Percentiles rank a stretch among this genome's conserved stretches.
phyloP scores from a whole-genome alignment of 2,888 invertebrate species.

The Harpagoxenus sublaevis region DNA sequence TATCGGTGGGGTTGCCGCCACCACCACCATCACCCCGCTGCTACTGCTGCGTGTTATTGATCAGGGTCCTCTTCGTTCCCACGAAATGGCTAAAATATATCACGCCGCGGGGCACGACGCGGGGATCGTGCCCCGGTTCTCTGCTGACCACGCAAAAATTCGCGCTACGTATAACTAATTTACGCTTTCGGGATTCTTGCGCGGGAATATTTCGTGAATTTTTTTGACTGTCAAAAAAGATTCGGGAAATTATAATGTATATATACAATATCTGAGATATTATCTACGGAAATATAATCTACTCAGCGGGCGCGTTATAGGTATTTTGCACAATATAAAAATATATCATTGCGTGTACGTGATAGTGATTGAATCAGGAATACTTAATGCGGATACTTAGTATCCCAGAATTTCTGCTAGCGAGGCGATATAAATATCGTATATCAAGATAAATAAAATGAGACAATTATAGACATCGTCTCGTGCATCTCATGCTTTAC shows the following conservation, averaged over 20 bases:
- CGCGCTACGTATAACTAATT: background rate
- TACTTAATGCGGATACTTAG: background rate
- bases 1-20: conserved; percentile 69
- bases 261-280: background rate
- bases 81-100: conserved; percentile 68
- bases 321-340: background rate
- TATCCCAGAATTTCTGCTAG: background rate
- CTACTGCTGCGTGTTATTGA: conserved; percentile 74
- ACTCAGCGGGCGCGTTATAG: background rate
- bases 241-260: background rate
- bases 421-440: background rate
- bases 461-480: background rate
- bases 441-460: background rate
- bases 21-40: conserved; percentile 40
- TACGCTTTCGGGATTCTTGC: background rate
- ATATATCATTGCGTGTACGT: background rate
- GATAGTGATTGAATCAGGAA: conserved; percentile 11
- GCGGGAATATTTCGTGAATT: background rate
- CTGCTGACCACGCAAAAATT: background rate
- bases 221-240: background rate
- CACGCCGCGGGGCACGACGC: conserved; percentile 58
- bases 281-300: background rate
- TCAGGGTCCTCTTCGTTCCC: conserved; percentile 70
- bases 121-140: background rate
- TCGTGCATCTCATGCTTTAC: background rate